A percentile compares a stretch with the other conserved stretches of the same genome.
phyloP scores from a whole-genome alignment of 2,888 invertebrate species.

The Oligia fasciuncula region DNA sequence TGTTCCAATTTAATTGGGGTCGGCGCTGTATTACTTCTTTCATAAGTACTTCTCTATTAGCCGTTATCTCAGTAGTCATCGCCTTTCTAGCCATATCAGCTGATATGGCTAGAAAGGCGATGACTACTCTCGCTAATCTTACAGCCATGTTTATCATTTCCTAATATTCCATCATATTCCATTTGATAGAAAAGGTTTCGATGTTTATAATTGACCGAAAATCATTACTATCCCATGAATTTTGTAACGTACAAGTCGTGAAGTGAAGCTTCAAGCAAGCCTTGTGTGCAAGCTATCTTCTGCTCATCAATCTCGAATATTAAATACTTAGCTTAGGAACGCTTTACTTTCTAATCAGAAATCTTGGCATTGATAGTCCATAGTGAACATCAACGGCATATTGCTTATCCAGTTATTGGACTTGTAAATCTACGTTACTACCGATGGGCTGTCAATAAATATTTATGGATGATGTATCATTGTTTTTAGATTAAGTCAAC shows the following conservation, averaged over 20 bases:
- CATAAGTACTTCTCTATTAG: background rate
- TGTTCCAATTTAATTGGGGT: background rate
- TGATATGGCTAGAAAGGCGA: no score
- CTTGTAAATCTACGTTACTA: background rate
- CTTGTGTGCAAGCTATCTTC: background rate
- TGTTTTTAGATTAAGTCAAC: slow-evolving; percentile 16
- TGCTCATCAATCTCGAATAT: background rate
- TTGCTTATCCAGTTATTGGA: slow-evolving; percentile 17
- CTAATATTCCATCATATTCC: slow-evolving; percentile 1
- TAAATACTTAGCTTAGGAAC: background rate
- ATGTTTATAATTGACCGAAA: background rate
- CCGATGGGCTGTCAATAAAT: slow-evolving; percentile 15
- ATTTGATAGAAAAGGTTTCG: background rate
- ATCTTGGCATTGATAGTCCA: background rate
- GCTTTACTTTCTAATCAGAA: background rate
- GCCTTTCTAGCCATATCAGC: background rate
- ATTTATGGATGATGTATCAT: slow-evolving; percentile 18
- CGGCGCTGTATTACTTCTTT: background rate
- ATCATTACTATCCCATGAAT: background rate
- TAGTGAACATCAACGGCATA: background rate
- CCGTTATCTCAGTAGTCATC: background rate
- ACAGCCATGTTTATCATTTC: background rate
- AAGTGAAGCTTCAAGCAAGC: background rate
- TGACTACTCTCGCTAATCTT: background rate
- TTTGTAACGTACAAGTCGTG: background rate